Conservation (phyloP, 2,888 invertebrate genomes). For the Blomia tropicalis region DNA sequence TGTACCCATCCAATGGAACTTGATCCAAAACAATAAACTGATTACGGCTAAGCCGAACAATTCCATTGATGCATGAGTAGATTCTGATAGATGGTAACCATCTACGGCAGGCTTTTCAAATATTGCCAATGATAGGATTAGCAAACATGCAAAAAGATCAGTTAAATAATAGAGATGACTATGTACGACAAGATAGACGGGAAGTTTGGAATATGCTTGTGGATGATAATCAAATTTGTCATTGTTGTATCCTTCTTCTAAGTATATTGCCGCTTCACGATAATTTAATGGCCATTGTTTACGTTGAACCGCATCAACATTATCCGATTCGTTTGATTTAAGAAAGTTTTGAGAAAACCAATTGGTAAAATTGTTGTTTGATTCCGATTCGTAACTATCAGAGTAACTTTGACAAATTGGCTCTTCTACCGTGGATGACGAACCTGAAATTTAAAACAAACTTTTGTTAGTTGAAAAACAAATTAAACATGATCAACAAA, state of each 20-base stretch:
- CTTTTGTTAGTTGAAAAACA: too few species aligned
- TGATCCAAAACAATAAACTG: constrained; percentile 57
- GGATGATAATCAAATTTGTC: constrained; percentile 81
- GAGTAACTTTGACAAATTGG: constrained; percentile 12
- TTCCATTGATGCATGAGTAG: constrained; percentile 62
- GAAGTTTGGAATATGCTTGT: constrained; percentile 58
- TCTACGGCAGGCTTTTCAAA: constrained; percentile 65
- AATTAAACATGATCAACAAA: too few species aligned
- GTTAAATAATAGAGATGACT: constrained; percentile 70
- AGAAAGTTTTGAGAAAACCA: constrained; percentile 4
- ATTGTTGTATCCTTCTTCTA: constrained; percentile 78
- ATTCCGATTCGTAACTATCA: constrained; percentile 2
- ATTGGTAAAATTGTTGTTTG: neutral
- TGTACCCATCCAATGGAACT: constrained; percentile 70
- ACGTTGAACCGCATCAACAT: neutral
- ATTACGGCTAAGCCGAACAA: constrained; percentile 57
- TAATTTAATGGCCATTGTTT: constrained; percentile 68
- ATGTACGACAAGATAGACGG: constrained; percentile 70
- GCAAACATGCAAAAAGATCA: constrained; percentile 56
- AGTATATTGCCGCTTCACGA: constrained; percentile 70
- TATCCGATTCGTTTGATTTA: neutral
- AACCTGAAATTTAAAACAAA: too few species aligned
- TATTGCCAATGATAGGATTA: constrained; percentile 56
- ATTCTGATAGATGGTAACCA: constrained; percentile 46
- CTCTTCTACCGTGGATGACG: too few species aligned